Percentiles rank a stretch among this genome's conserved stretches.
phyloP scores from a whole-genome alignment of 1,140 invertebrate genomes.

The Teleogryllus occipitalis region DNA sequence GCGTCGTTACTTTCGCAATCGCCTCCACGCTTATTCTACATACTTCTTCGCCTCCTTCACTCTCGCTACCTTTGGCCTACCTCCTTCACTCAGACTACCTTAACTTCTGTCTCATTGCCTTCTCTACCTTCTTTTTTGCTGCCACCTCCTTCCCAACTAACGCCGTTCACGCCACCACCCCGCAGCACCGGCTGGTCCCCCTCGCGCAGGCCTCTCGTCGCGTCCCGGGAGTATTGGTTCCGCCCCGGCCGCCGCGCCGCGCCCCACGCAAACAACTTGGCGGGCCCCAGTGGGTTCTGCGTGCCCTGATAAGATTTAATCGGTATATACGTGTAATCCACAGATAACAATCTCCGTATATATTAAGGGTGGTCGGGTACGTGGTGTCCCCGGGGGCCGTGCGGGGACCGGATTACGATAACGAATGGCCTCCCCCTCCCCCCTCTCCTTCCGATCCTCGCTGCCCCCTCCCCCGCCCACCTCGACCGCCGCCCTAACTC shows the following conservation, averaged over 20 bases:
- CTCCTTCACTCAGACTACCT: background rate
- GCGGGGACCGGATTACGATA: background rate
- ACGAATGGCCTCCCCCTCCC: background rate
- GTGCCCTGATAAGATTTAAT: background rate
- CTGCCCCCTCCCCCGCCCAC: too few relatives aligned
- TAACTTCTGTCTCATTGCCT: too few relatives aligned
- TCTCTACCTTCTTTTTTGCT: background rate
- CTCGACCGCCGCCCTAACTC: background rate
- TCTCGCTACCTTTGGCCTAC: background rate
- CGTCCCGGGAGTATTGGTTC: background rate
- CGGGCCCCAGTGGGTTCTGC: background rate
- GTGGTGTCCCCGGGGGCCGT: background rate
- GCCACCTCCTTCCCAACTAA: background rate
- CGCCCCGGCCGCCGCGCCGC: too few relatives aligned
- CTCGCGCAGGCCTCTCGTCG: background rate
- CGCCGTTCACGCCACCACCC: background rate
- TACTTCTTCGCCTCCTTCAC: too few relatives aligned
- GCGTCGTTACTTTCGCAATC: too few relatives aligned
- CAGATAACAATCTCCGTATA: conserved; percentile 4
- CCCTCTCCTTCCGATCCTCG: background rate
- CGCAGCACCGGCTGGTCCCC: background rate
- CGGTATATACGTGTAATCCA: background rate
- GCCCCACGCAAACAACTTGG: background rate
- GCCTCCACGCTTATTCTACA: too few relatives aligned
- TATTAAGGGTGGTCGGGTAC: background rate